Base-by-base conservation (phyloP, 2,888 invertebrate species). In the Plusia festucae region DNA sequence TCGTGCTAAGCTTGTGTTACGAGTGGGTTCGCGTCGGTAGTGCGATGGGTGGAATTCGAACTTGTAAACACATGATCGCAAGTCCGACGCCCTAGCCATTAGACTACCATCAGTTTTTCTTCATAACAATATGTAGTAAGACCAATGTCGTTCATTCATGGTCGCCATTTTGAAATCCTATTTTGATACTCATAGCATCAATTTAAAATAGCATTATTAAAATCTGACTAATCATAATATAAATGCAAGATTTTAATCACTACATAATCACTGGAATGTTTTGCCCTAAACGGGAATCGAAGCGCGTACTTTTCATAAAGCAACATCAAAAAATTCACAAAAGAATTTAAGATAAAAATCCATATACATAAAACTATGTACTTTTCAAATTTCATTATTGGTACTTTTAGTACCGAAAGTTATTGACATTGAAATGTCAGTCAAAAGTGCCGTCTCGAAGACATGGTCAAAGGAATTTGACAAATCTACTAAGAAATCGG, bases 321-420 rank as follows among this genome's bases (percentile, higher is more conserved):
- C 16, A 16, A 13, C 30, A 52, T 18, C 27, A 51, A 44, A 30
- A n/a, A 30, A 55, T 52, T 44, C 18, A 63, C 55, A 63, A 63
- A 55, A 62, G 34, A 22, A 20, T 13, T 1, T 40, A 22, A 7
- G 20, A 65, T 27, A 44, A 56, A 56, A 32, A 51, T 27, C 44
- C 22, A 4, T 32, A 46, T 49, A 22, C 27, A 53, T 57, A 54
- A 9, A 13, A 30, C 0, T 34, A 66, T 53, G 34, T 67, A 58
- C 27, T 24, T 49, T n/a, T 34, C 51, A 56, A 11, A 60, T 54
- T 54, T 40, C 20, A 52, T 55, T 18, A 20, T 40, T 11, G 46
- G 13, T 63, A 62, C 54, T 40, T 22, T 54, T 22, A 55, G 44
- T 53, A 53, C 46, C 32, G 40, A 53, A 54, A 15, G 9, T 53